phyloP scores from a whole-genome alignment of 2,888 invertebrate genomes.

The Ernsta delagoae region DNA sequence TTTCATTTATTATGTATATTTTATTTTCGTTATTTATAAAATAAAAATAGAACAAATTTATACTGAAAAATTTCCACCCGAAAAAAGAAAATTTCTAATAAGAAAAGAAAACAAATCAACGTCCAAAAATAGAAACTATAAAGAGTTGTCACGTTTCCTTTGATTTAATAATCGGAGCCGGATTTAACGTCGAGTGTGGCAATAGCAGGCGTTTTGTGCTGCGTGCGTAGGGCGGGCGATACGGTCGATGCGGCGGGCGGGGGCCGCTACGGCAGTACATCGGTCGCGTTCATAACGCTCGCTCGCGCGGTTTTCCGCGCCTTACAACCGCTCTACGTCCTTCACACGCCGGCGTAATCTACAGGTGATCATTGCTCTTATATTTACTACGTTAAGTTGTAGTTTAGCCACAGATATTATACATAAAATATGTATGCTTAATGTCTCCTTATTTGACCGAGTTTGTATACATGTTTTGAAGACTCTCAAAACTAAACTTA shows the following conservation, averaged over 20 bases:
- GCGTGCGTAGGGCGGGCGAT: slow-evolving; percentile 49
- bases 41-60: too few species aligned
- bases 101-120: too few species aligned
- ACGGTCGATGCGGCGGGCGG: slow-evolving; percentile 42
- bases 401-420: neutral
- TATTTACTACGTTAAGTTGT: neutral
- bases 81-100: too few species aligned
- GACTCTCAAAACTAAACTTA: too few species aligned
- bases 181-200: slow-evolving; percentile 51
- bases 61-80: too few species aligned
- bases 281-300: slow-evolving; percentile 16
- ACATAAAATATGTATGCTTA: neutral
- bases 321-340: neutral
- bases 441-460: neutral
- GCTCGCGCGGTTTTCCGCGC: slow-evolving; percentile 21
- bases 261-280: slow-evolving; percentile 29
- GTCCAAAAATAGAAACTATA: neutral
- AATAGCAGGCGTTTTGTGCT: slow-evolving; percentile 45
- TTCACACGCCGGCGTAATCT: slow-evolving; percentile 25
- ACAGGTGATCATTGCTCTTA: slow-evolving; percentile 20
- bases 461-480: neutral
- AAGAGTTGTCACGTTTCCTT: slow-evolving; percentile 6
- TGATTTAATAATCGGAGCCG: slow-evolving; percentile 1
- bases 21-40: too few species aligned
- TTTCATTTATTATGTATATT: too few species aligned